These are phyloP conservation scores for Palythoa heliodiscus DNA, from an alignment of 92 coral and sea anemone species.

Conservation along the genomic window DNA sequence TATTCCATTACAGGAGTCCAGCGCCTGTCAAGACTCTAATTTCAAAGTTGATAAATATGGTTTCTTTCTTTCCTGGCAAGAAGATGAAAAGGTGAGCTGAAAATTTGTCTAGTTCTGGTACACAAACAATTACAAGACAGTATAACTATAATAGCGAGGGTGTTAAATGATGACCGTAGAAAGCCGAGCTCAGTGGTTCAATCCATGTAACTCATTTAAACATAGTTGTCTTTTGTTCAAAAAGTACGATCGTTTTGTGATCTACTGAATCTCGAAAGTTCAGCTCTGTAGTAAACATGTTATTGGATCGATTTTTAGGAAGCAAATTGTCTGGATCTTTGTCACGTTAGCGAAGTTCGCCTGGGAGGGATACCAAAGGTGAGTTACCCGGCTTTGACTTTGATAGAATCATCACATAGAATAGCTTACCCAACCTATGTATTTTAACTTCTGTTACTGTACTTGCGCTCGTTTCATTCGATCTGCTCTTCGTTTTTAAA, in stretches of 20 bases:
- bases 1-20: slow-evolving; percentile 76
- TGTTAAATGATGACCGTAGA: too few species aligned
- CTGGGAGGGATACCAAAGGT: slow-evolving; percentile 85
- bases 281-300: slow-evolving; percentile 2
- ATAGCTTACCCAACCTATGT: background rate
- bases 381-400: background rate
- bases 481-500: background rate
- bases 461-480: background rate
- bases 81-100: slow-evolving; percentile 86
- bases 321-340: slow-evolving; percentile 70
- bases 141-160: too few species aligned
- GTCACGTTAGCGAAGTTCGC: slow-evolving; percentile 80
- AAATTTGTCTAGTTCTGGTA: background rate
- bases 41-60: slow-evolving; percentile 91
- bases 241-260: background rate
- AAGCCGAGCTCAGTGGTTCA: background rate
- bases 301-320: slow-evolving; percentile 54
- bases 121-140: background rate
- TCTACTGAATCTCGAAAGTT: background rate
- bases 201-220: background rate
- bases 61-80: slow-evolving; percentile 89
- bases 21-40: slow-evolving; percentile 56
- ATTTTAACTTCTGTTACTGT: background rate
- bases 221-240: background rate
- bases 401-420: background rate